Evolutionary conservation across 2,113 vertebrate genomes (phyloP).

Genomic region (Hippopotamus amphibius): DNA sequence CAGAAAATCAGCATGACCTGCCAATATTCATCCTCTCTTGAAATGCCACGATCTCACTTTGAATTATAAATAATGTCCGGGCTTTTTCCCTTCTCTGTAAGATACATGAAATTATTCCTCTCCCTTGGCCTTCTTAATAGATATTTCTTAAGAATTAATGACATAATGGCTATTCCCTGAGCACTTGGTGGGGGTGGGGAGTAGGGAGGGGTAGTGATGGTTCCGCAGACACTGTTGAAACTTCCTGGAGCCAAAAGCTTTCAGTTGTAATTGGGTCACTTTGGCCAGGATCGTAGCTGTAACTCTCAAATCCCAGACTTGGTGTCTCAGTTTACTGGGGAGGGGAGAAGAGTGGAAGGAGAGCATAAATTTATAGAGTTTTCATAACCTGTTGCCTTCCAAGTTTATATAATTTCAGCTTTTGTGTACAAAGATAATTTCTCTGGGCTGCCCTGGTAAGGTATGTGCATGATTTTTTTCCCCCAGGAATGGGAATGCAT

Average conservation of each 20-base stretch:
- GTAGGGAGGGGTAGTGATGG: neutral
- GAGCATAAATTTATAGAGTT: constrained; percentile 70
- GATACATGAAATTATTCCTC: constrained; percentile 24
- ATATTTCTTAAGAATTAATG: constrained; percentile 68
- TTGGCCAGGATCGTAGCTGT: constrained; percentile 49
- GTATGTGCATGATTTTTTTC: neutral
- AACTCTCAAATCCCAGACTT: constrained; percentile 71
- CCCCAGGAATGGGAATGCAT: neutral
- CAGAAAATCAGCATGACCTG: constrained; percentile 48
- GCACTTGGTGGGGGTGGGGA: neutral
- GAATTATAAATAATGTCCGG: constrained; percentile 62
- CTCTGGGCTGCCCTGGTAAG: constrained; percentile 28
- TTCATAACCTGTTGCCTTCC: constrained; percentile 76
- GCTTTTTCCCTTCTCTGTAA: constrained; percentile 42
- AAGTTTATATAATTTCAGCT: constrained; percentile 77
- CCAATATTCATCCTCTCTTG: constrained; percentile 55
- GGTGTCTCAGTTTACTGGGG: constrained; percentile 70
- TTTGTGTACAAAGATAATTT: constrained; percentile 70
- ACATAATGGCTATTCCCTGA: constrained; percentile 57
- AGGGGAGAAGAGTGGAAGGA: constrained; percentile 14
- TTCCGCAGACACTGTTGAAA: constrained; percentile 65
- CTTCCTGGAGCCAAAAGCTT: constrained; percentile 64
- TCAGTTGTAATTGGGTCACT: constrained; percentile 71
- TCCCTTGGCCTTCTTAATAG: constrained; percentile 26
- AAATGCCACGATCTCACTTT: constrained; percentile 40